Base-by-base conservation (phyloP, 2,888 invertebrate genomes). In the Timandra comae region DNA sequence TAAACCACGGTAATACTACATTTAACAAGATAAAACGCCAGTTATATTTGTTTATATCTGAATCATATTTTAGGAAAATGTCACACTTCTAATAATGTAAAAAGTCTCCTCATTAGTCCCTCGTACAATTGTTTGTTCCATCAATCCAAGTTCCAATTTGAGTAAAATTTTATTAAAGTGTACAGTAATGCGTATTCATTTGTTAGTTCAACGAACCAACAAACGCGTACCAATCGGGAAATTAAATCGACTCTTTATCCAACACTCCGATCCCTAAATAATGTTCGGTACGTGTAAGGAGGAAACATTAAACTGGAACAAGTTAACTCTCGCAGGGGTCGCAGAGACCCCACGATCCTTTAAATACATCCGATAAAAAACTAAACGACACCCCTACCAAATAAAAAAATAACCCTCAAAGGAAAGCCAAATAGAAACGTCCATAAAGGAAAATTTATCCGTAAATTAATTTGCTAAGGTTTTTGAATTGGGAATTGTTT, bases 311-410 rank as follows among this genome's bases (percentile, higher is more conserved):
- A 75, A 79, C 63, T 71, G 75, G 63, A 69, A 73, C 75, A 72
- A 80, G 69, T 66, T 67, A 77, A 75, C 84, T 80, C 80, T 3
- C 16, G 16, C 69, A 63, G 65, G 65, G 52, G 56, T 30, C 45
- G 27, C 38, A 55, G 50, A 58, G 56, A 63, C 60, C 59, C 62
- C 55, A 49, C 54, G 56, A 36, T 16, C 16, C 61, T 75, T 80
- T 82, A 82, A 84, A 79, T 82, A 81, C 77, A 76, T 75, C 75
- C 80, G 79, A 85, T 84, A 82, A 84, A 79, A 80, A 84, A 81
- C 77, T 75, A 75, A 74, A 70, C 64, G 64, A 61, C 76, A 69
- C 80, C 78, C 76, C 71, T 60, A 62, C 9, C 51, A 48, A 48
- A 55, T 55, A 65, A 70, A 74, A 71, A 69, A 57, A 47, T 56